Base-by-base conservation (phyloP, 2,888 invertebrate species). In the Netelia fuscicornis region DNA sequence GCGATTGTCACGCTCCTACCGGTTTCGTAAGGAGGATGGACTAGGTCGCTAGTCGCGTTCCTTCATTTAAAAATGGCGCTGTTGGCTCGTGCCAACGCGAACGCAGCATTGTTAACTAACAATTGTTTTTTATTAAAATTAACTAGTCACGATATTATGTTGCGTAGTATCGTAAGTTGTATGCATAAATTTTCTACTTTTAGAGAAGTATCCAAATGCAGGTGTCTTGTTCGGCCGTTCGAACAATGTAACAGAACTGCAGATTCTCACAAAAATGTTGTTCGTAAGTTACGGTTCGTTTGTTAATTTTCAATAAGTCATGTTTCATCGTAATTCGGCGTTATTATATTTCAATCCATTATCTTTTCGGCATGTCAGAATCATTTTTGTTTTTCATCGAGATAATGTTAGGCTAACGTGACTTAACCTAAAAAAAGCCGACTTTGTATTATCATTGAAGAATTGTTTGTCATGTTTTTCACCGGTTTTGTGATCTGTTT, bases 1-100 rank as follows among this genome's bases (percentile, higher is more conserved):
- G 8, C 9, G 48, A 48, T 30, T 30, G 30, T 30, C 30, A 30
- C 30, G 30, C 30, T 30, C 3, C 30, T 30, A 3, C 30, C 30
- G 30, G 30, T 30, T 30, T 3, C 2, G 30, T 30, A 30, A 30
- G 30, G 30, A 30, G 30, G 30, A 30, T 30, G 30, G 2, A 3
- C 30, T 3, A 30, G 30, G 30, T 30, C 65, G 72, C 60, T 23
- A 20, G 58, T 80, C 44, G 13, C 83, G 78, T 54, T 23, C 54
- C 67, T 78, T 68, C 23, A 74, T 81, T 85, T 75, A 86, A 88
- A 86, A 87, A 91, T 91, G 91, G 91, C 91, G 82, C 86, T 90
- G 64, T 84, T 90, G 54, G 79, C 79, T 77, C 89, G 91, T 82
- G 83, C 77, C 23, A 89, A 85, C 42, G 78, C 84, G 54, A 89